Evolutionary conservation across 2,888 invertebrate species (phyloP), one percentile per base, ranked within the genome.

Genomic region (Luperina nickerlii): DNA sequence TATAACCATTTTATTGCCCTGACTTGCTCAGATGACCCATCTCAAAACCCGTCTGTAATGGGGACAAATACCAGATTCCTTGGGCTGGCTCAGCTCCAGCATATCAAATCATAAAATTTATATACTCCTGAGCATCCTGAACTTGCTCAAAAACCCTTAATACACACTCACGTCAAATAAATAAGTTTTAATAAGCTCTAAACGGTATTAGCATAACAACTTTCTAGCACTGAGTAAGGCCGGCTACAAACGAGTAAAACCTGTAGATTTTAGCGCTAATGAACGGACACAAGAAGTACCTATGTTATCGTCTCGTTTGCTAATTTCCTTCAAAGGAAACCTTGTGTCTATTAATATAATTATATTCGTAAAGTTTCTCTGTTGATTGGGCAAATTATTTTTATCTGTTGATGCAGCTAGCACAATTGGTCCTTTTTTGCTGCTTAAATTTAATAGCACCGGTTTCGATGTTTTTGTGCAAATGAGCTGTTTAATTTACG

Each of bases 171-270:
- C 27, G 2, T 73, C 3, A 65, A 75, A 69, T 68, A 72, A 79
- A 84, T 83, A 84, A 54, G 62, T 70, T 51, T 68, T 42, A 66
- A 63, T 71, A 51, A 57, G 67, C 24, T 68, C 18, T 72, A 48
- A 77, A 66, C 62, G 32, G 18, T 72, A 85, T 86, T 86, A 82
- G n/a, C 86, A 85, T 86, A 85, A 82, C 85, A 72, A 85, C 85
- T 85, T 86, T 85, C 85, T 85, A 86, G 70, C 67, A 68, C 82
- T 66, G n/a, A 18, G 54, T 79, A 76, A 86, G 65, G 74, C 67
- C 62, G 67, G 54, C 67, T 6, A 18, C 68, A 62, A 85, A 85
- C 85, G 27, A 65, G 85, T 86, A 38, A 62, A 78, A 83, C 86
- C 83, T 60, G 84, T 84, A 67, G 32, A 86, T 84, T 82, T 77